Base-by-base conservation (phyloP, 1,140 invertebrate species). In the Drosophila kurseongensis region DNA sequence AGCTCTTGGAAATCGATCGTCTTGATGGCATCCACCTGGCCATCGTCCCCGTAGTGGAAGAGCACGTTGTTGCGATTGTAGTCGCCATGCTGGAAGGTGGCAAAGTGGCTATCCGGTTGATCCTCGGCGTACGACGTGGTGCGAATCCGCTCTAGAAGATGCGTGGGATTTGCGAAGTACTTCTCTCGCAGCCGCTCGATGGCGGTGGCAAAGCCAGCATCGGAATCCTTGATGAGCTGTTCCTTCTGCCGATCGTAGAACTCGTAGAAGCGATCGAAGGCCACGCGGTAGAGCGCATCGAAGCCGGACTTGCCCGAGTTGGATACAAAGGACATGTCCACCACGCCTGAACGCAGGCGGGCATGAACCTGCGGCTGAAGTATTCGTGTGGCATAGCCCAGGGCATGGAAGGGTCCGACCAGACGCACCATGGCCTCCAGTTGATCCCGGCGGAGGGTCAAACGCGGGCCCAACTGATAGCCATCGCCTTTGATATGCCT, bases 1-100 rank as follows among this genome's bases (percentile, higher is more conserved):
- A 92, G 16, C 68, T 92, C 90, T 68, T 91, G 89, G 56, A 92
- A 92, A 59, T 92, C 91, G n/a, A 92, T 92, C 68, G 91, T 62
- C 60, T 79, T 83, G 4, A 91, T 73, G 55, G 67, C 68, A 27
- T 78, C 82, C 7, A 80, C 78, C n/a, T 57, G 18, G 18, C 65
- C 89, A 16, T 47, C 38, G 4, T 0, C 52, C 8, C 48, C 60
- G 23, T 84, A 73, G 41, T 72, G 84, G 45, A 92, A 92, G 2
- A 92, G 59, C 4, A 92, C 90, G 75, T 92, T 92, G 66, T 92
- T 92, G 5, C 91, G 88, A 68, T 92, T 92, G 51, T 72, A 92
- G 48, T 92, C 91, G 18, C 91, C 91, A 54, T 92, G 91, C 13
- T 90, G 57, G n/a, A 92, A 78, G 1, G 82, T 91, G 13, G 72